Percentiles rank a stretch among this genome's conserved stretches.
These are phyloP conservation scores for Lordiphosa andalusiaca DNA, from an alignment of 2,888 invertebrate genomes.

Conservation along the genomic window DNA sequence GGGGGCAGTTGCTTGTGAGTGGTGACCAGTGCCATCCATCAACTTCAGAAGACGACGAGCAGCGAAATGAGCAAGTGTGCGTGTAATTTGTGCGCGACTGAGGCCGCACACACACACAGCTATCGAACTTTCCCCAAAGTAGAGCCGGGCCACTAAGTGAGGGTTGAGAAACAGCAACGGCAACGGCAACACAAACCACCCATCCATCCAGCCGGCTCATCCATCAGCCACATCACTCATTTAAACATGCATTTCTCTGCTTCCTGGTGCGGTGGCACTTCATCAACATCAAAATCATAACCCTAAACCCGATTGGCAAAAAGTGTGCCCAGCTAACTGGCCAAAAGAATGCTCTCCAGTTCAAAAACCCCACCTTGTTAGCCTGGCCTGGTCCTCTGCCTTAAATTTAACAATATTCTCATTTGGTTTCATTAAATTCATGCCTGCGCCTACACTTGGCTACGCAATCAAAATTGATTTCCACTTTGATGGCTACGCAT, in stretches of 20 bases:
- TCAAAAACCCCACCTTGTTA: too few relatives aligned
- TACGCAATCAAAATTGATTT: conserved; percentile 28
- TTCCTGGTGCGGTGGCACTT: conserved; percentile 43
- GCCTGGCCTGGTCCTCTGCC: too few relatives aligned
- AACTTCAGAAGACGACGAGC: conserved; percentile 7
- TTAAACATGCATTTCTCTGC: conserved; percentile 9
- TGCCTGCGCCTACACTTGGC: conserved; percentile 8
- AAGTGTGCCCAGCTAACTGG: neutral
- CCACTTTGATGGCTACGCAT: conserved; percentile 24
- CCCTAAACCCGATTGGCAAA: conserved; percentile 1
- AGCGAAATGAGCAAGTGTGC: conserved; percentile 47
- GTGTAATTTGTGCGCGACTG: conserved; percentile 48
- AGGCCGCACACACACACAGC: conserved; percentile 32
- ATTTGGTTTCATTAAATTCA: too few relatives aligned
- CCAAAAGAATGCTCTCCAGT: neutral
- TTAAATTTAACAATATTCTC: too few relatives aligned
- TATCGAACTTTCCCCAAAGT: conserved; percentile 36
- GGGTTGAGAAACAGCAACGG: conserved; percentile 3
- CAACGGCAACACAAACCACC: neutral
- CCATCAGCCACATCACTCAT: conserved; percentile 15
- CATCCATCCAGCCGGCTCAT: neutral
- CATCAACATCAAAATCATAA: conserved; percentile 56
- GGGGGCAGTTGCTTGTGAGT: conserved; percentile 1
- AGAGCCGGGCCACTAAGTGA: neutral
- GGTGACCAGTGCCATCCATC: conserved; percentile 13